Evolutionary conservation across 2,797 vertebrate species (phyloP).

Genomic region (Hyperoplus lanceolatus): DNA sequence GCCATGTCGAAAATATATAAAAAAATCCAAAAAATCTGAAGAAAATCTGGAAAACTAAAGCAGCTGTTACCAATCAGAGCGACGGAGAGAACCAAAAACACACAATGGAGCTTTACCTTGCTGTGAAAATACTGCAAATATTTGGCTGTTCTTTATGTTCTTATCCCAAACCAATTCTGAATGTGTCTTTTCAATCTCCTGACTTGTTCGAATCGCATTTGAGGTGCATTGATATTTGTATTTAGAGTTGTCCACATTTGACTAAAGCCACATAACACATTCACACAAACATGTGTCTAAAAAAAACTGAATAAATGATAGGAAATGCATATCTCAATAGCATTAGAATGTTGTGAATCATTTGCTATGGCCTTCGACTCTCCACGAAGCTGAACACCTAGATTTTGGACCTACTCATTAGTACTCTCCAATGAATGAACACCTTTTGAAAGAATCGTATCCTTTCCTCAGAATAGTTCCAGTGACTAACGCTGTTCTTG

Average conservation of each 20-base stretch:
- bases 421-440: not conserved
- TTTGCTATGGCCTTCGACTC: constrained; percentile 13
- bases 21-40: not conserved
- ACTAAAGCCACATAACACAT: not conserved
- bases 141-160: constrained; percentile 14
- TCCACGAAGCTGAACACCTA: constrained; percentile 1
- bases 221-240: not conserved
- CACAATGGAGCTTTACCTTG: constrained; percentile 20
- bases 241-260: constrained; percentile 5
- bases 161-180: constrained; percentile 1
- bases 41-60: constrained; percentile 19
- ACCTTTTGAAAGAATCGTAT: not conserved
- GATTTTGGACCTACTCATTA: constrained; percentile 7
- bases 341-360: constrained; percentile 15
- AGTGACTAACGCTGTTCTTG: not conserved
- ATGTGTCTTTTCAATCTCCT: constrained; percentile 1
- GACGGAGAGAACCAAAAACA: constrained; percentile 1
- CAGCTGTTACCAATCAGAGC: not conserved
- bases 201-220: constrained; percentile 8
- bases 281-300: not conserved
- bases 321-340: not conserved
- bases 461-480: not conserved
- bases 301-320: not conserved
- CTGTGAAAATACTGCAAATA: constrained; percentile 1
- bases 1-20: not conserved